Percentiles rank a stretch among this genome's conserved stretches.
These are phyloP conservation scores for Cataglyphis hispanica DNA, from an alignment of 1,140 invertebrate genomes.

Conservation along the genomic window DNA sequence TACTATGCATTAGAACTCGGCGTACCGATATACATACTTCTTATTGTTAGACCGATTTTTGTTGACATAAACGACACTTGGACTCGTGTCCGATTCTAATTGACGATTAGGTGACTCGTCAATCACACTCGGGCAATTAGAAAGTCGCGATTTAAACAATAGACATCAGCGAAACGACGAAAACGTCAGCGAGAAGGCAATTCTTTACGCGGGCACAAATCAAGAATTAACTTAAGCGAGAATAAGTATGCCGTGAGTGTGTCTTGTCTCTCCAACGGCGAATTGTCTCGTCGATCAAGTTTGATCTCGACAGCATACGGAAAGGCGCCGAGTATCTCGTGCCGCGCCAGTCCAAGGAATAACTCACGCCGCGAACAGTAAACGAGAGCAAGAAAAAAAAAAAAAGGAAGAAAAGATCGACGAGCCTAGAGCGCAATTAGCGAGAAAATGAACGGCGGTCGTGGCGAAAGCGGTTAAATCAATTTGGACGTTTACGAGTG, in stretches of 20 bases:
- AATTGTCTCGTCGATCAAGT: slow-evolving; percentile 49
- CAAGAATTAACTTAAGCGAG: slow-evolving; percentile 24
- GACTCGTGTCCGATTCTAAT: neutral
- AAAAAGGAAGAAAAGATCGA: slow-evolving; percentile 67
- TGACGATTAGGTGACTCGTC: slow-evolving; percentile 6
- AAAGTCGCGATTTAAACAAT: slow-evolving; percentile 33
- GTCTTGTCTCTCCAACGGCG: slow-evolving; percentile 47
- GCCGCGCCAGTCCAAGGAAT: slow-evolving; percentile 10
- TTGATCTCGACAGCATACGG: slow-evolving; percentile 45
- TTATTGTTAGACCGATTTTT: slow-evolving; percentile 32
- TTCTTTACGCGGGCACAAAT: neutral
- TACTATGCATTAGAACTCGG: slow-evolving; percentile 6
- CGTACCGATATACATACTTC: slow-evolving; percentile 12
- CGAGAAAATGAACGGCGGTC: slow-evolving; percentile 75
- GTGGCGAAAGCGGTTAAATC: slow-evolving; percentile 78
- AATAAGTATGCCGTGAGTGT: neutral
- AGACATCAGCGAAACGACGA: slow-evolving; percentile 7
- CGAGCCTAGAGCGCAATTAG: slow-evolving; percentile 74
- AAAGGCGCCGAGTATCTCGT: slow-evolving; percentile 40
- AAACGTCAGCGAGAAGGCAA: neutral
- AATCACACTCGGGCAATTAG: slow-evolving; percentile 30
- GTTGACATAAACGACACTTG: neutral
- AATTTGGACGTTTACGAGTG: slow-evolving; percentile 79
- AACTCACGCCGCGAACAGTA: slow-evolving; percentile 22
- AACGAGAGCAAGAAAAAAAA: neutral